Conservation (phyloP, 2,113 vertebrate species). For the Numida meleagris region DNA sequence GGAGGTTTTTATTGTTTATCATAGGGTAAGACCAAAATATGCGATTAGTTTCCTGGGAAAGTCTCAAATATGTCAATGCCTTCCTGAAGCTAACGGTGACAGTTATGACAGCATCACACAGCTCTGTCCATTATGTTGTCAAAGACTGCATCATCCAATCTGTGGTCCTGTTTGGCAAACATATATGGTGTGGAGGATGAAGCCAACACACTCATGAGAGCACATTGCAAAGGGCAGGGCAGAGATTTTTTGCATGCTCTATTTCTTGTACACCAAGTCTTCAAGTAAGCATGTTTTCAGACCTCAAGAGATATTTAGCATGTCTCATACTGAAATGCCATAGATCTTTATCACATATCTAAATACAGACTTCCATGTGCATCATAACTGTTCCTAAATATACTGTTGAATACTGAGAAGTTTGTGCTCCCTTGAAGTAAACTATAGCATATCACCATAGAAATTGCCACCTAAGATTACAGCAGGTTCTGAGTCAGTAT, state of each 20-base stretch:
- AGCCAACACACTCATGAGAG: neutral
- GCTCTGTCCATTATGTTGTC: neutral
- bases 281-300: neutral
- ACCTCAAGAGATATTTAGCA: neutral
- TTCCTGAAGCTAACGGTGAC: neutral
- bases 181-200: neutral
- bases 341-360: neutral
- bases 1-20: rapidly evolving
- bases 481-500: neutral
- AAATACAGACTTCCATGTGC: neutral
- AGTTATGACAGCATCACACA: neutral
- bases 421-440: neutral
- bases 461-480: neutral
- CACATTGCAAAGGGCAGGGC: neutral
- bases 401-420: neutral
- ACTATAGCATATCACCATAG: neutral
- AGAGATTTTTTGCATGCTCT: neutral
- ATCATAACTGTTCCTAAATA: neutral
- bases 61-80: neutral
- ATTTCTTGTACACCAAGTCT: neutral
- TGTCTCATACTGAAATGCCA: neutral
- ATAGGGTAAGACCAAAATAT: neutral
- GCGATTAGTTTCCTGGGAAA: neutral
- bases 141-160: neutral
- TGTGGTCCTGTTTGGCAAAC: neutral